phyloP scores from a whole-genome alignment of 2,888 invertebrate species.

The Heliconius erato region DNA sequence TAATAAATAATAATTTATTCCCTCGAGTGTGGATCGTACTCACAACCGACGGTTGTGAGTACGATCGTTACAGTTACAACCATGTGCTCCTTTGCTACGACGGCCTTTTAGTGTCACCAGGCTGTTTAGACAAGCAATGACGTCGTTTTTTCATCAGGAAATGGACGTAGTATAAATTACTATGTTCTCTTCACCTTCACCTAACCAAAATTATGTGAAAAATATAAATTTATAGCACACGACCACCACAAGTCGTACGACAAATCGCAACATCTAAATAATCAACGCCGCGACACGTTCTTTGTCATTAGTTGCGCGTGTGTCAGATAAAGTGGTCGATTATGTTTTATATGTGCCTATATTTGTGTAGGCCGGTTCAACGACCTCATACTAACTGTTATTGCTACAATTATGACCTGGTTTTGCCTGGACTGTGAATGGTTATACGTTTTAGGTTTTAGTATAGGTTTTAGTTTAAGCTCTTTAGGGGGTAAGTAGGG shows the following conservation, averaged over 20 bases:
- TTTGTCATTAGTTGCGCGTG: constrained; percentile 66
- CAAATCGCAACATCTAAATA: constrained; percentile 6
- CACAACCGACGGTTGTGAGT: too few relatives aligned
- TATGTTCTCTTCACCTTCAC: not conserved
- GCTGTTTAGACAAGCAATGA: too few relatives aligned
- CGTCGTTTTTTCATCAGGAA: not conserved
- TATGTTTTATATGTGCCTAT: constrained; percentile 43
- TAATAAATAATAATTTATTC: too few relatives aligned
- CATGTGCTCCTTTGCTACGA: too few relatives aligned
- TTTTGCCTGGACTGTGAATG: constrained; percentile 8
- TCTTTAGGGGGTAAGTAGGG: constrained; percentile 3
- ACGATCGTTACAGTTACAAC: too few relatives aligned
- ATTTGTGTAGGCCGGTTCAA: constrained; percentile 45
- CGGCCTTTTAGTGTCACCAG: too few relatives aligned
- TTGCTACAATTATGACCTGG: constrained; percentile 26
- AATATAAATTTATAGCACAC: not conserved
- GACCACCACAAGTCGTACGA: not conserved
- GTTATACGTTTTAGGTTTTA: not conserved
- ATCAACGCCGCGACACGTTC: constrained; percentile 61
- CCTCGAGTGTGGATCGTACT: too few relatives aligned
- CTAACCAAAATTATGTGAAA: not conserved
- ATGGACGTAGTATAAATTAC: not conserved
- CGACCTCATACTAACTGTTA: constrained; percentile 38
- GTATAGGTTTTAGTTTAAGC: not conserved
- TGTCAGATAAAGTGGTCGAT: constrained; percentile 52